Evolutionary conservation across 2,888 invertebrate genomes (phyloP).

Genomic region (Pseudoips prasinana): DNA sequence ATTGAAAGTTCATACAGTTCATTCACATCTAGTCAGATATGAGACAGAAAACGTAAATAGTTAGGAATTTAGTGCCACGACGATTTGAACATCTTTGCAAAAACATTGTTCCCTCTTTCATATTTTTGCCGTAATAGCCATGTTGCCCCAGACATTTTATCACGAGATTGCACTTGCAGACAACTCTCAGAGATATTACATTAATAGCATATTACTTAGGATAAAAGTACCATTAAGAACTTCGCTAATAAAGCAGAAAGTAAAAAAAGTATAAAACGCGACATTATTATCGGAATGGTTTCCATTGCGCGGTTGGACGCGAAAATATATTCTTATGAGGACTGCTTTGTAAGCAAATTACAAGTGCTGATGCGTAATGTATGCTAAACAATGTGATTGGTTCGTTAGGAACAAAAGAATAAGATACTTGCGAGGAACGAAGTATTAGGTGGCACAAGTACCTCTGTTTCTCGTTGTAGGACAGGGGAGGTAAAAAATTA

Average conservation of each 20-base stretch:
- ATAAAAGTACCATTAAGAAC: constrained; percentile 31
- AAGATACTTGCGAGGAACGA: constrained; percentile 32
- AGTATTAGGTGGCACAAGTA: constrained; percentile 28
- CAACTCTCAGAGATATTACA: constrained; percentile 15
- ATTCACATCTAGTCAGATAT: too few species aligned
- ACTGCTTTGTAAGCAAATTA: too few species aligned
- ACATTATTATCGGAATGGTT: constrained; percentile 10
- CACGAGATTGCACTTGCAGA: constrained; percentile 13
- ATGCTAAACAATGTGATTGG: constrained; percentile 13
- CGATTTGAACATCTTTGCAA: too few species aligned
- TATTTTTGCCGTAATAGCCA: too few species aligned
- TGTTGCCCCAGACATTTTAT: constrained; percentile 3
- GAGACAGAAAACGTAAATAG: too few species aligned
- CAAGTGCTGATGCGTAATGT: constrained; percentile 11
- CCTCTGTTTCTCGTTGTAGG: too few species aligned
- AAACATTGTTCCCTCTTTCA: too few species aligned
- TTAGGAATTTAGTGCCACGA: too few species aligned
- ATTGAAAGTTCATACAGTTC: too few species aligned
- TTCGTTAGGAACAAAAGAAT: constrained; percentile 38
- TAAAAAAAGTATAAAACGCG: constrained; percentile 19
- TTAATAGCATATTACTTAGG: constrained; percentile 23
- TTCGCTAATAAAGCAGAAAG: constrained; percentile 26
- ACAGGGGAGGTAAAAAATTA: too few species aligned
- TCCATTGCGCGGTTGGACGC: constrained; percentile 16
- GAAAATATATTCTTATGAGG: constrained; percentile 8